Base-by-base conservation (phyloP, 2,113 vertebrate species). In the Arenaria interpres region DNA sequence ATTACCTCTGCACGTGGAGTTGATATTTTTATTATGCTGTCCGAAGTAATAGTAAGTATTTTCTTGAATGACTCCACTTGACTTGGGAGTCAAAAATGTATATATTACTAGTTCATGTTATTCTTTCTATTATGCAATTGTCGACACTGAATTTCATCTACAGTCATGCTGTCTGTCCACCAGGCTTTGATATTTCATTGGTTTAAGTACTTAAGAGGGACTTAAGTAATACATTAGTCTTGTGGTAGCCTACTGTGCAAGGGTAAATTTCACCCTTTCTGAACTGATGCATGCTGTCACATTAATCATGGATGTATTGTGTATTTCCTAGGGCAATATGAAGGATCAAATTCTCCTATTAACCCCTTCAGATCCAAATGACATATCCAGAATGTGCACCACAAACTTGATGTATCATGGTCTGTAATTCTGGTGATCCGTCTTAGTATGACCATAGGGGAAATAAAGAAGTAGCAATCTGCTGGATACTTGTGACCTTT, bases 281-380 rank as follows among this genome's bases (percentile, higher is more conserved):
- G 94, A 97, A 71, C 93, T 91, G 96, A 97, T 95, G 71, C 78
- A 78, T 93, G 75, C 60, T 97, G 96, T 97, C 97, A 96, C 94
- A 95, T 97, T 90, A 96, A 97, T 97, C 94, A 92, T 78, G 51
- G 72, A 82, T 92, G 57, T 87, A 54, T 75, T 76, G 22, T 84
- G 33, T 79, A 50, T 96, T 95, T 96, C 96, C 93, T 96, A 78
- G 78, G 96, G 97, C 94, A 72, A 78, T 27, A 84, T 8, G 82
- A 95, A 84, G 81, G 88, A 96, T 97, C 83, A 95, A 54, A 92
- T 95, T 94, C 92, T 71, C 51, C 62, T 78, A 67, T 97, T 96
- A 97, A 96, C 90, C 88, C 91, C 50, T 95, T 92, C 85, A 93
- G 77, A 86, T 51, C 84, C 2, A 7, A 80, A 24, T 85, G 41